A percentile compares a stretch with the other conserved stretches of the same genome.
phyloP scores from a whole-genome alignment of 2,888 invertebrate genomes.

The Drosophila antonietae region DNA sequence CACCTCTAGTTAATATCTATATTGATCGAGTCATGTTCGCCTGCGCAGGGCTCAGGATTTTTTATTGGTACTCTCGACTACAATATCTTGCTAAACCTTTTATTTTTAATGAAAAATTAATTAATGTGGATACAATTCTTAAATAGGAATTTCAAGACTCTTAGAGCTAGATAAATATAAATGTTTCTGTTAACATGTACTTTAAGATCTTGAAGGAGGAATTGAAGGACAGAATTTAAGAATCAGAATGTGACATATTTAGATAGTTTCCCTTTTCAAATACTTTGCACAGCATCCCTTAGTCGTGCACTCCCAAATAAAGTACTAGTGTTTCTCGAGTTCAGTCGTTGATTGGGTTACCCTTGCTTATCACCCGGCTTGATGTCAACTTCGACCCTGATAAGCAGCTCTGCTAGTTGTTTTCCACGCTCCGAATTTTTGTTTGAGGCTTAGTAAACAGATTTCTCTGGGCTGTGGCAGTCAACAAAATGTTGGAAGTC shows the following conservation, averaged over 20 bases:
- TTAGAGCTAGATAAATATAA: too few species aligned
- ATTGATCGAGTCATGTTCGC: neutral
- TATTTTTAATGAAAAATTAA: neutral
- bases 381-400: conserved; percentile 34
- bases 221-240: too few species aligned
- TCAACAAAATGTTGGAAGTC: neutral
- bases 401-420: conserved; percentile 20
- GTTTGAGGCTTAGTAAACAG: neutral
- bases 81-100: too few species aligned
- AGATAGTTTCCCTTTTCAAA: neutral
- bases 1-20: too few species aligned
- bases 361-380: conserved; percentile 28
- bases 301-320: neutral
- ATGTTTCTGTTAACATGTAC: too few species aligned
- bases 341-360: neutral
- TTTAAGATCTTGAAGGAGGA: too few species aligned
- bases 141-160: neutral
- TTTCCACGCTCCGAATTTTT: conserved; percentile 14
- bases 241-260: neutral
- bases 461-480: neutral
- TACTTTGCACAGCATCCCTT: neutral
- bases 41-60: neutral
- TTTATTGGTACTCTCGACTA: neutral
- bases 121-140: neutral
- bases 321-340: neutral